A percentile compares a stretch with the other conserved stretches of the same genome.
phyloP scores from a whole-genome alignment of 1,140 invertebrate genomes.

The Apis laboriosa region DNA sequence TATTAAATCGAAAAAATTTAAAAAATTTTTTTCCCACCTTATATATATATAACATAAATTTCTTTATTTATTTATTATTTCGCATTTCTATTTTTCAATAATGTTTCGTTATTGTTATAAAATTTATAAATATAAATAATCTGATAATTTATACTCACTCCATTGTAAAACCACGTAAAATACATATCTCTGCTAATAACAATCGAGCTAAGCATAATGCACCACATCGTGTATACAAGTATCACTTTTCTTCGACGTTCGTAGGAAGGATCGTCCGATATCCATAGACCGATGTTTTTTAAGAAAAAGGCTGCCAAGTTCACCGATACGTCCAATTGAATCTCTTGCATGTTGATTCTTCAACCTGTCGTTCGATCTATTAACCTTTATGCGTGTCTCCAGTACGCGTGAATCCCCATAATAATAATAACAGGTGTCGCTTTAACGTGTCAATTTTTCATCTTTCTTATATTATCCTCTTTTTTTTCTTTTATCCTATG shows the following conservation, averaged over 20 bases:
- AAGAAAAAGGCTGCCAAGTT: slow-evolving; percentile 44
- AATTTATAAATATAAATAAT: no score
- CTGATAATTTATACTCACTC: slow-evolving; percentile 40
- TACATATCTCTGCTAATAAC: slow-evolving; percentile 40
- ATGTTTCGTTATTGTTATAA: background rate
- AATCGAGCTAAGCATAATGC: background rate
- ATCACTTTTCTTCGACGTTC: background rate
- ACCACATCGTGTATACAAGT: slow-evolving; percentile 28
- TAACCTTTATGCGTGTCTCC: background rate
- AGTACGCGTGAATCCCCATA: no score
- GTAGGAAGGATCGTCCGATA: background rate
- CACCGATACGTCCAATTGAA: slow-evolving; percentile 37
- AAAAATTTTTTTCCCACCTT: no score
- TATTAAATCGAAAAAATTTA: no score
- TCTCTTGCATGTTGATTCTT: background rate
- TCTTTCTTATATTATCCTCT: background rate
- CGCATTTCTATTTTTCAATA: background rate
- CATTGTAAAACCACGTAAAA: slow-evolving; percentile 17
- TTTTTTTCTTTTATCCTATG: no score
- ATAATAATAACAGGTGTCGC: background rate
- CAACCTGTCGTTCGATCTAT: background rate
- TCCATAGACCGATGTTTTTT: slow-evolving; percentile 51
- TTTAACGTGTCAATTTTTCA: background rate
- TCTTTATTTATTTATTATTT: no score
- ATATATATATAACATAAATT: no score